Conservation (phyloP, 2,888 invertebrate genomes). For the Hipparchia sbordonii region DNA sequence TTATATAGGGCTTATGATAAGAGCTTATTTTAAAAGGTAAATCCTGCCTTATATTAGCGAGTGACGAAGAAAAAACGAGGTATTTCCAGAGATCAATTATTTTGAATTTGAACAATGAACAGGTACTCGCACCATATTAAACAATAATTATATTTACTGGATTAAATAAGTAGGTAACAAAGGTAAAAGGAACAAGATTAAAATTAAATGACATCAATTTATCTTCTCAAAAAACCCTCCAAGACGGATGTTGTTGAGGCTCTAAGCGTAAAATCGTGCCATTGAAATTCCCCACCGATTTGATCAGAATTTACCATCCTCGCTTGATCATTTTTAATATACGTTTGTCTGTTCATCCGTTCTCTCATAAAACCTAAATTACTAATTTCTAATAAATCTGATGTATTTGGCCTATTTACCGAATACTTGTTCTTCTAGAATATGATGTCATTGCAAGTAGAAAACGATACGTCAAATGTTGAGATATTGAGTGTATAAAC, state of each 20-base stretch:
- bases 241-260: constrained; percentile 31
- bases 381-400: neutral
- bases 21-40: too few species aligned
- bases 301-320: constrained; percentile 12
- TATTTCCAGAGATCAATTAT: constrained; percentile 1
- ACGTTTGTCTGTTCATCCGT: neutral
- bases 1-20: too few species aligned
- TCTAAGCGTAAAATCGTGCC: constrained; percentile 15
- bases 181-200: neutral
- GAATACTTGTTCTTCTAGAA: too few species aligned
- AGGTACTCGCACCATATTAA: neutral
- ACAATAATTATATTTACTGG: neutral
- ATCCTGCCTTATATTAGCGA: too few species aligned
- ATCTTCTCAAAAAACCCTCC: constrained; percentile 16
- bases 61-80: neutral
- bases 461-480: too few species aligned
- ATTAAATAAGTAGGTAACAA: neutral
- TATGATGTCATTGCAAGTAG: too few species aligned
- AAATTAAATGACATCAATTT: constrained; percentile 7
- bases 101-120: neutral
- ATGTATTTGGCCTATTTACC: too few species aligned
- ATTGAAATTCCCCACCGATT: constrained; percentile 9
- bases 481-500: too few species aligned
- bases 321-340: neutral
- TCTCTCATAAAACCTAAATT: neutral